Evolutionary conservation across 2,113 vertebrate species (phyloP).

Genomic region (Carassius carassius): DNA sequence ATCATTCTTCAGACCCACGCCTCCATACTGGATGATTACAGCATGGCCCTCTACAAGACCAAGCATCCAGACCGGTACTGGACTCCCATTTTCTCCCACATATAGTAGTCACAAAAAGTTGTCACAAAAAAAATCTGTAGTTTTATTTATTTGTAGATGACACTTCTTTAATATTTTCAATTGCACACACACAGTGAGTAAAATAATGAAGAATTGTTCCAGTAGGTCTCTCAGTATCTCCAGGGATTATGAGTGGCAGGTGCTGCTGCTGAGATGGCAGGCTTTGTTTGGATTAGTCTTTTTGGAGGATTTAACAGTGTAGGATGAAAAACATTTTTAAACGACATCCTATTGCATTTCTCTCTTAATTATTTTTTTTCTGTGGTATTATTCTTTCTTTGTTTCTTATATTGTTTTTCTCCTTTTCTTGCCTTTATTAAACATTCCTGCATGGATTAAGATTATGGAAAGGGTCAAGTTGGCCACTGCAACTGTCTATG

Average conservation of each 20-base stretch:
- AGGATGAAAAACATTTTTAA: not conserved
- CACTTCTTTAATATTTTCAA: not conserved
- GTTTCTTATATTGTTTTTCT: not conserved
- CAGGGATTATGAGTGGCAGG: slow-evolving; percentile 58
- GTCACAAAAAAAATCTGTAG: not conserved
- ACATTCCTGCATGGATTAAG: not conserved
- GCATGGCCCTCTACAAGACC: slow-evolving; percentile 81
- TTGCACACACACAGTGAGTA: not conserved
- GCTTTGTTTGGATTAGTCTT: slow-evolving; percentile 53
- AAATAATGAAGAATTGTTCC: not conserved
- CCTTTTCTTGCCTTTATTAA: not conserved
- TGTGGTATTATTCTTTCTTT: no score
- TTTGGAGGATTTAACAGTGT: slow-evolving; percentile 45
- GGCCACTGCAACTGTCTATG: not conserved
- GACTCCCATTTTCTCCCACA: not conserved
- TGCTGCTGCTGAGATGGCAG: slow-evolving; percentile 48
- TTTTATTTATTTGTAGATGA: not conserved
- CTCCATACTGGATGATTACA: slow-evolving; percentile 87
- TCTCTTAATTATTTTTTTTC: not conserved
- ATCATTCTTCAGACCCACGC: slow-evolving; percentile 94
- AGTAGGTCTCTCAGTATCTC: not conserved
- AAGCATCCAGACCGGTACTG: slow-evolving; percentile 80
- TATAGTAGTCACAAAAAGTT: not conserved
- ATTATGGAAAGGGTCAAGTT: not conserved
- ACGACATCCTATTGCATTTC: slow-evolving; percentile 30